phyloP scores from a whole-genome alignment of 2,797 vertebrate genomes.

The Rhynchotus rufescens region DNA sequence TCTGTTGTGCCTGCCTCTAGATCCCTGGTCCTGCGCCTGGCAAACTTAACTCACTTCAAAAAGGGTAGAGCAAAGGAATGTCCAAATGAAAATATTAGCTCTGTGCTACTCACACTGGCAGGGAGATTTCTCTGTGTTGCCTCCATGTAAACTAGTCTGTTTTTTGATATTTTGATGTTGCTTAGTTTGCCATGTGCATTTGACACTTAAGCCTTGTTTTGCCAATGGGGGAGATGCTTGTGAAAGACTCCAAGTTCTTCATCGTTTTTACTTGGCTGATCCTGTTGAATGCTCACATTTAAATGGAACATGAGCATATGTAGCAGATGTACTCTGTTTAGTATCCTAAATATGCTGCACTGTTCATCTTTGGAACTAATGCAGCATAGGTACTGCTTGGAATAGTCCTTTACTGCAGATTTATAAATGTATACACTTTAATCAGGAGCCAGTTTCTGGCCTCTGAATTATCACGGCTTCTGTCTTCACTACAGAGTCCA shows the following conservation, averaged over 20 bases:
- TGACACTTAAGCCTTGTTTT: not conserved
- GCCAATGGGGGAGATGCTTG: not conserved
- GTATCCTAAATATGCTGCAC: not conserved
- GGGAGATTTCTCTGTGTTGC: not conserved
- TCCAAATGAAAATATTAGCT: not conserved
- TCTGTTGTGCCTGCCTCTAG: not conserved
- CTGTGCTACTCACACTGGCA: not conserved
- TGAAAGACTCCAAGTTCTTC: not conserved
- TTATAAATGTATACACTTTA: not conserved
- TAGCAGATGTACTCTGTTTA: not conserved
- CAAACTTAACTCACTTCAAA: not conserved
- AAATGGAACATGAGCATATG: not conserved
- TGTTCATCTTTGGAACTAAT: not conserved
- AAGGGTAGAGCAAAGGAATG: not conserved
- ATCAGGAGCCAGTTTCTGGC: not conserved
- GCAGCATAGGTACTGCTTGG: not conserved
- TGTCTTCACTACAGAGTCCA: not conserved
- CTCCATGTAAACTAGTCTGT: not conserved
- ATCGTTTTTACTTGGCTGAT: not conserved
- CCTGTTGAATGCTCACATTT: not conserved
- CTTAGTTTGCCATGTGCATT: not conserved
- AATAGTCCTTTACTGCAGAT: not conserved
- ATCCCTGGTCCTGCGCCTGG: not conserved
- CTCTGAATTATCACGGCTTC: not conserved
- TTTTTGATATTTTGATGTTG: not conserved